A percentile compares a stretch with the other conserved stretches of the same genome.
These are phyloP conservation scores for Festucalex cinctus DNA, from an alignment of 2,113 vertebrate genomes.

Conservation along the genomic window DNA sequence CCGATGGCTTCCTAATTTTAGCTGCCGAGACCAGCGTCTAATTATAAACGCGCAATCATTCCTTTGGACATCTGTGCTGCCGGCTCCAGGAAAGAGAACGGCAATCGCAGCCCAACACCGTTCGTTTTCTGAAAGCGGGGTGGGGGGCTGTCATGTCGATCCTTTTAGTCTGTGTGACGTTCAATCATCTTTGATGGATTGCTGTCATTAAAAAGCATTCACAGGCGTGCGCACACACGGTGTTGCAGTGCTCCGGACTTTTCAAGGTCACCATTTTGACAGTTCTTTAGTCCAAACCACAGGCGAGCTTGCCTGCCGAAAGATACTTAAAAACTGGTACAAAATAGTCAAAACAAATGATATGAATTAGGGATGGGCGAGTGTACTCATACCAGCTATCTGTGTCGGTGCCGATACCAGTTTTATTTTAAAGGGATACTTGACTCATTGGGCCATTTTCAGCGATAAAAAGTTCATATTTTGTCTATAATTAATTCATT, in stretches of 20 bases:
- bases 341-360: too few species aligned
- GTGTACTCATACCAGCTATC: too few species aligned
- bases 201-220: conserved; percentile 52
- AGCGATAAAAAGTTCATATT: too few species aligned
- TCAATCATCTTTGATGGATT: conserved; percentile 49
- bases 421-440: too few species aligned
- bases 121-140: conserved; percentile 26
- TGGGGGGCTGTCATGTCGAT: conserved; percentile 38
- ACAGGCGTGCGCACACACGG: conserved; percentile 3
- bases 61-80: conserved; percentile 50
- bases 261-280: conserved; percentile 39
- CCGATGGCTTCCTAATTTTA: conserved; percentile 48
- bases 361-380: too few species aligned
- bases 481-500: too few species aligned
- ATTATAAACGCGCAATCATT: conserved; percentile 49
- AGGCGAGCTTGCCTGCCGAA: too few species aligned
- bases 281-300: neutral
- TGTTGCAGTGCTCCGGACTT: conserved; percentile 31
- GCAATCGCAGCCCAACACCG: conserved; percentile 4
- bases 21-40: conserved; percentile 49
- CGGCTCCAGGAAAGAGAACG: conserved; percentile 42
- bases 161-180: conserved; percentile 30
- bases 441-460: too few species aligned
- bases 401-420: too few species aligned
- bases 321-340: neutral